phyloP scores from a whole-genome alignment of 2,888 invertebrate genomes.

The Luperina testacea region DNA sequence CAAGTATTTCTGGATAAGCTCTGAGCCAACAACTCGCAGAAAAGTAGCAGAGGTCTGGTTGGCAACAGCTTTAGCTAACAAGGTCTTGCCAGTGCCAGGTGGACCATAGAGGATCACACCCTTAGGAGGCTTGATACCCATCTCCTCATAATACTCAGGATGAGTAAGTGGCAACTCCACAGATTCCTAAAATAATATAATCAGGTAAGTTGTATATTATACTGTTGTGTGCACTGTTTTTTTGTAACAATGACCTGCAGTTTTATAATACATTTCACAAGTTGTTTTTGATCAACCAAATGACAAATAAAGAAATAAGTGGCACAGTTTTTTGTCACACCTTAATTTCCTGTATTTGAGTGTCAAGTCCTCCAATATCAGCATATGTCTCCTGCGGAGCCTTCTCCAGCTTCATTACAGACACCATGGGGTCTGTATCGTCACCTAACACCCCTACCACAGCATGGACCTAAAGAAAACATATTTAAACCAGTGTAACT shows the following conservation, averaged over 20 bases:
- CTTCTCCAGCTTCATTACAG: conserved; percentile 99
- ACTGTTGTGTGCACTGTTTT: background rate
- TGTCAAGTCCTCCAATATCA: conserved; percentile 99
- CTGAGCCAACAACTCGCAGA: conserved; percentile 99
- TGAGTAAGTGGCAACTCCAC: conserved; percentile 99
- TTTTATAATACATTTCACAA: background rate
- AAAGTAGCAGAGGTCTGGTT: conserved; percentile 99
- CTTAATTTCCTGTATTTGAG: conserved; percentile 95
- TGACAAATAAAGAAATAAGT: background rate
- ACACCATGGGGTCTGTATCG: conserved; percentile 99
- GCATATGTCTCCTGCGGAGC: conserved; percentile 99
- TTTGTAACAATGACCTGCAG: background rate
- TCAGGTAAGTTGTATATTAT: background rate
- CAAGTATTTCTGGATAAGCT: conserved; percentile 99
- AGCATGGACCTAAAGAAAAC: conserved; percentile 94
- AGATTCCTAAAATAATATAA: conserved; percentile 92
- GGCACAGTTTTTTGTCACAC: conserved; percentile 65
- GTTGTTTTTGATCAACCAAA: background rate
- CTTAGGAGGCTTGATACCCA: conserved; percentile 99
- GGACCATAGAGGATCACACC: conserved; percentile 99
- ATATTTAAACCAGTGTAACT: background rate
- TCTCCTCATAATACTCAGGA: conserved; percentile 99
- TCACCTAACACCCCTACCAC: conserved; percentile 99
- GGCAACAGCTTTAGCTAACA: conserved; percentile 99
- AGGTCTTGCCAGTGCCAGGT: conserved; percentile 99